These are phyloP conservation scores for Rousettus leschenaultii DNA, from an alignment of 2,113 vertebrate species.

Conservation along the genomic window DNA sequence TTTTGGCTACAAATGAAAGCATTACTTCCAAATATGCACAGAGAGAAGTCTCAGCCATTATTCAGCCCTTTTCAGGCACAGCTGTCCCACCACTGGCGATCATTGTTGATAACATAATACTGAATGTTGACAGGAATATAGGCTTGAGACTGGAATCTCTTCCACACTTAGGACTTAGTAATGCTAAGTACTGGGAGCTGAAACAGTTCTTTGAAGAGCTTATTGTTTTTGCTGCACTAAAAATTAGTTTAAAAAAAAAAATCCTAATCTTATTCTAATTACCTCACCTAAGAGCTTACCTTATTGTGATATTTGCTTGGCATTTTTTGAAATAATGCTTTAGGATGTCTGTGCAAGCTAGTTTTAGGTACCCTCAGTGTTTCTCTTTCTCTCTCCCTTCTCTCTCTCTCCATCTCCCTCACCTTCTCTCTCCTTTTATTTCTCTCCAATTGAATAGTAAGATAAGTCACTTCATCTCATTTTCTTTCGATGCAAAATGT, in stretches of 20 bases:
- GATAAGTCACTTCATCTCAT: background rate
- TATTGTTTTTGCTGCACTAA: background rate
- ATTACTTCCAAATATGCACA: background rate
- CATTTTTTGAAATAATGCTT: background rate
- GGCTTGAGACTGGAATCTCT: background rate
- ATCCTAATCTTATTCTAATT: background rate
- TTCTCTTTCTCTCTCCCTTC: background rate
- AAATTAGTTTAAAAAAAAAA: background rate
- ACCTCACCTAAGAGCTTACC: background rate
- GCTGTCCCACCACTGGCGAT: background rate
- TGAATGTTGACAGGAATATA: background rate
- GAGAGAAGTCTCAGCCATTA: background rate
- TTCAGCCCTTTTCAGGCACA: background rate
- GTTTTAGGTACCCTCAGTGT: background rate
- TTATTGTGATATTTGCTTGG: background rate
- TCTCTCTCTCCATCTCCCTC: background rate
- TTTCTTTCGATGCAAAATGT: background rate
- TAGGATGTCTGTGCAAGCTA: background rate
- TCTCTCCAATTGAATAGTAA: background rate
- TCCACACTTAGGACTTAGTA: background rate
- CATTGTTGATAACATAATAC: slow-evolving; percentile 6
- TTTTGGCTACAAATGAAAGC: slow-evolving; percentile 46
- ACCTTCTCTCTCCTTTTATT: background rate
- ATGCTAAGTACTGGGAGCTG: background rate
- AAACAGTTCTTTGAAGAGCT: background rate